Conservation (phyloP, 2,888 invertebrate species). For the Zygaena filipendulae region DNA sequence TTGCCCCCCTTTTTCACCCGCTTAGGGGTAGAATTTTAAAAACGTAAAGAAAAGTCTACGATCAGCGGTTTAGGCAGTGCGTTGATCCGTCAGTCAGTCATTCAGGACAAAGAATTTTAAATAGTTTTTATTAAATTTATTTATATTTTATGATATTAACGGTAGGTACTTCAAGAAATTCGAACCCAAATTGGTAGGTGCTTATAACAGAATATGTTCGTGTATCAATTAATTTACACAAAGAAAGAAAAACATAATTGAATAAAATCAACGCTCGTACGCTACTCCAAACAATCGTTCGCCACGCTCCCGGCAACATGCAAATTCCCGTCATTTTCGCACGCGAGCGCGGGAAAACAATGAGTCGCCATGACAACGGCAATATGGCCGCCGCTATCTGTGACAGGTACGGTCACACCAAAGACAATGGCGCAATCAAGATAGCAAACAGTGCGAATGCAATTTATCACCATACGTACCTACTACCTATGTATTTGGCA, state of each 20-base stretch:
- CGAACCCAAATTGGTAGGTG: too few relatives aligned
- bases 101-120: neutral
- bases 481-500: too few relatives aligned
- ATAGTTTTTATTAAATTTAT: too few relatives aligned
- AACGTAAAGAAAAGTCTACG: neutral
- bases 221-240: too few relatives aligned
- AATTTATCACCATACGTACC: too few relatives aligned
- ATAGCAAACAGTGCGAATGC: constrained; percentile 15
- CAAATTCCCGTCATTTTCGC: constrained; percentile 3
- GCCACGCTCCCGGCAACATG: too few relatives aligned
- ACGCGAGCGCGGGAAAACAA: constrained; percentile 5
- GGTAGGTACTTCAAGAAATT: too few relatives aligned
- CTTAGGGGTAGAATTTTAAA: neutral
- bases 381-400: constrained; percentile 20
- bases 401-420: constrained; percentile 22
- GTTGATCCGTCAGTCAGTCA: neutral
- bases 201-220: too few relatives aligned
- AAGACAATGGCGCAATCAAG: constrained; percentile 22
- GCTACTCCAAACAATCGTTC: too few relatives aligned
- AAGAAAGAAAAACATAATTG: too few relatives aligned
- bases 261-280: too few relatives aligned
- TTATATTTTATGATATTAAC: too few relatives aligned
- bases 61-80: neutral
- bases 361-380: constrained; percentile 22
- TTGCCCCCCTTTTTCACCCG: neutral